phyloP scores from a whole-genome alignment of 2,797 vertebrate species.

The Brachyalestes nurse region DNA sequence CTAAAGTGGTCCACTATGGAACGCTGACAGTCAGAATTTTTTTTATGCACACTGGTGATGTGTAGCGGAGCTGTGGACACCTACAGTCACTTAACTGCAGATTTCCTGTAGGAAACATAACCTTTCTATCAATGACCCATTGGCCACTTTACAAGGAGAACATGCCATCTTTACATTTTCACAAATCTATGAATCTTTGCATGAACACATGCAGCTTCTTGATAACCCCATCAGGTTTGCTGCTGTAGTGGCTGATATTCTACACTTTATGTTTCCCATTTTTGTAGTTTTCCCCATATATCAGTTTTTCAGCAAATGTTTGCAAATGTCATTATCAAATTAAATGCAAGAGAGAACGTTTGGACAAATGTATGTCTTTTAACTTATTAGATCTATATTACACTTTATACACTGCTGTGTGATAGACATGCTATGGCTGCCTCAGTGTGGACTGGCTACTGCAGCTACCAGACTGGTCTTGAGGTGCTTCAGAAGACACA shows the following conservation, averaged over 20 bases:
- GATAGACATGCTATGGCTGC: not conserved
- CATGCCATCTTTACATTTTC: not conserved
- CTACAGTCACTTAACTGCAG: not conserved
- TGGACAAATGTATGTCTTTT: not conserved
- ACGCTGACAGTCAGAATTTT: not conserved
- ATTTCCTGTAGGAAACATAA: not conserved
- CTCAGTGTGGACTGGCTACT: not conserved
- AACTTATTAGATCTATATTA: not conserved
- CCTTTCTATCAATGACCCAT: not conserved
- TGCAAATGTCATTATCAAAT: too few relatives aligned
- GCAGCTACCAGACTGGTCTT: not conserved
- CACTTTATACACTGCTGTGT: not conserved
- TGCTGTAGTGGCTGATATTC: not conserved
- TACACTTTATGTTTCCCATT: not conserved
- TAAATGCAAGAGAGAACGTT: too few relatives aligned
- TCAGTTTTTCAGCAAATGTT: not conserved
- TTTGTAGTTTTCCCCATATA: not conserved
- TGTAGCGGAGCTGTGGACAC: not conserved
- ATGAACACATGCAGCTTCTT: not conserved
- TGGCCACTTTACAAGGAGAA: not conserved
- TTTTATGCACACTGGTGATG: not conserved
- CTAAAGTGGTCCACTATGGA: not conserved
- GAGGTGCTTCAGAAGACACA: conserved; percentile 8
- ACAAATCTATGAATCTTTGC: not conserved
- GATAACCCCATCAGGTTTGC: not conserved